Conservation (phyloP, 2,888 invertebrate genomes). For the Philopedon plagiatum region DNA sequence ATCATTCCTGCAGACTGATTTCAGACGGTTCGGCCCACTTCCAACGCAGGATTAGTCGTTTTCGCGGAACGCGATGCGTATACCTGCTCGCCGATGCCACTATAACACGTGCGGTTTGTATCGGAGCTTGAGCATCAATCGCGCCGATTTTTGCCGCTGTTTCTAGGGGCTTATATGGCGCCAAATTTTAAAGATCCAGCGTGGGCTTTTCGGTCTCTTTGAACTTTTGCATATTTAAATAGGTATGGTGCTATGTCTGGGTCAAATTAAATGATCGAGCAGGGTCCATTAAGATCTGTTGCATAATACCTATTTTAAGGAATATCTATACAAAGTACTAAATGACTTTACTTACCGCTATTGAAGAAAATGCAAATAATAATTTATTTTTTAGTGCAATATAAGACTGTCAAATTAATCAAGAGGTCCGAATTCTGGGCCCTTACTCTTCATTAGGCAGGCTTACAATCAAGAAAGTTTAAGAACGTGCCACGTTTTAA, state of each 20-base stretch:
- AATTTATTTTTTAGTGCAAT: too few species aligned
- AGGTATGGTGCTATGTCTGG: not conserved
- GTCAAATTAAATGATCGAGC: too few species aligned
- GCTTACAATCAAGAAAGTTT: too few species aligned
- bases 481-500: too few species aligned
- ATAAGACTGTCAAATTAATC: too few species aligned
- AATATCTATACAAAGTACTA: too few species aligned
- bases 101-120: slow-evolving; percentile 12
- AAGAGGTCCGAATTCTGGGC: too few species aligned
- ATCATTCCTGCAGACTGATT: slow-evolving; percentile 47
- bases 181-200: slow-evolving; percentile 17
- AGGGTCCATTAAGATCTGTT: too few species aligned
- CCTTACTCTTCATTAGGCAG: too few species aligned
- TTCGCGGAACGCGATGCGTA: slow-evolving; percentile 24
- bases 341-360: too few species aligned
- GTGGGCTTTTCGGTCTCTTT: not conserved
- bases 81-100: slow-evolving; percentile 3
- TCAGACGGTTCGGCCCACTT: slow-evolving; percentile 51
- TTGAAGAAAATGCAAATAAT: too few species aligned
- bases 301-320: too few species aligned
- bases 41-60: slow-evolving; percentile 36
- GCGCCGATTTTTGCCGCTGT: slow-evolving; percentile 13
- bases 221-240: not conserved
- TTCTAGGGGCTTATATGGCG: slow-evolving; percentile 22
- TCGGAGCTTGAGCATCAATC: slow-evolving; percentile 16